Conservation (phyloP, 1,140 invertebrate genomes). For the Zaprionus lachaisei region DNA sequence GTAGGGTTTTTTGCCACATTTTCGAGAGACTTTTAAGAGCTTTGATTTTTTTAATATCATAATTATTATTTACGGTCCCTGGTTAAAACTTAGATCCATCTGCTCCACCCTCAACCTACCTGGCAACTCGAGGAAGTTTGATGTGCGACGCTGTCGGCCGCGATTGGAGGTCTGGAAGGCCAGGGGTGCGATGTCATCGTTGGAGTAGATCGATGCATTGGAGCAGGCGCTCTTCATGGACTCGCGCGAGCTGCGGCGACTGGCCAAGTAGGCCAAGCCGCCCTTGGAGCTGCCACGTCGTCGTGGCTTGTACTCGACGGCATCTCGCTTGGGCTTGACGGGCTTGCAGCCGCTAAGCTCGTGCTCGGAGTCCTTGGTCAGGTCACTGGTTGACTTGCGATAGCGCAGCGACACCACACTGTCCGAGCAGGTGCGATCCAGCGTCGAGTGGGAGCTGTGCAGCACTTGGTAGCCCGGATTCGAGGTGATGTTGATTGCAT, state of each 20-base stretch:
- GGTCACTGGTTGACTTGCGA: conserved; percentile 90
- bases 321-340: conserved; percentile 53
- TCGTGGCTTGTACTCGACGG: conserved; percentile 68
- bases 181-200: conserved; percentile 91
- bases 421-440: conserved; percentile 83
- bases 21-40: no score
- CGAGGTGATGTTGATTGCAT: conserved; percentile 84
- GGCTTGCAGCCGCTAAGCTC: conserved; percentile 70
- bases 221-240: conserved; percentile 89
- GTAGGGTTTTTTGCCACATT: no score
- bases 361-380: conserved; percentile 86
- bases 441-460: conserved; percentile 81
- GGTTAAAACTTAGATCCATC: background rate
- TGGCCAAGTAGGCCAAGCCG: conserved; percentile 90
- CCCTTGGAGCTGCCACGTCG: conserved; percentile 85
- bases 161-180: conserved; percentile 89
- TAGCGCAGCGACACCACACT: conserved; percentile 84
- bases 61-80: no score
- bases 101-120: conserved; percentile 85
- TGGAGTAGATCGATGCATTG: conserved; percentile 87
- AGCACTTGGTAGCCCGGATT: conserved; percentile 84
- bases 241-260: conserved; percentile 88
- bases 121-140: conserved; percentile 94
- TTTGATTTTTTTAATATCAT: no score
- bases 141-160: conserved; percentile 90